Evolutionary conservation across 2,797 vertebrate genomes (phyloP), one percentile per base, ranked within the genome.

Genomic region (Myotis myotis): DNA sequence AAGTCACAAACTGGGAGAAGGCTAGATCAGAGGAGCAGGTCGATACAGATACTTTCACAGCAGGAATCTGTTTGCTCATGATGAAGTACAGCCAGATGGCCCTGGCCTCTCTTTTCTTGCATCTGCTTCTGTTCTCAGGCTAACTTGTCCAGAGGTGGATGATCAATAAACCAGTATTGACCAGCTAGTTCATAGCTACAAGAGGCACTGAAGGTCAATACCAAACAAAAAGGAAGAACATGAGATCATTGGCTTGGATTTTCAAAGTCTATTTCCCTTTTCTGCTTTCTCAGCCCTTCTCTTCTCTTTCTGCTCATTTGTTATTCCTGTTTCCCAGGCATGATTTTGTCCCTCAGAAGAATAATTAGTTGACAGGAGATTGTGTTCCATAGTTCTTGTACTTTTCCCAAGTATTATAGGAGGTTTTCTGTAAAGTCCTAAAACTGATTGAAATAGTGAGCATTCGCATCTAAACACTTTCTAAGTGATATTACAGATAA

Each of bases 301-400:
- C 6, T 92, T 8, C 66, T 99, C 98, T 86, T 99, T 98, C 11
- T 98, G 82, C 47, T 92, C 87, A 93, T 99, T 98, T 75, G 49
- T 10, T 98, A 91, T 4, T 98, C 7, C 8, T 87, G 91, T 84
- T 99, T 95, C 97, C 97, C 98, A 30, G 95, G 53, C 88, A 98
- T 98, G 2, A 98, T 38, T 94, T 86, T 95, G 25, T 25, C 22
- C 66, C 38, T 72, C 8, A 19, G 13, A 80, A 87, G 55, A 92
- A 92, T 8, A 74, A 86, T 79, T 22, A 41, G 33, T 38, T 57
- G 55, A 23, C n/a, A 53, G 30, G 38, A 79, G 30, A 8, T 20
- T 93, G 0, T 8, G 16, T 75, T 98, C 92, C 51, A 99, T 97
- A 0, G 15, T 79, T 57, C 88, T 0, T 85, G 85, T 91, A 19